Base-by-base conservation (phyloP, 2,797 vertebrate genomes). In the Selene dorsalis region DNA sequence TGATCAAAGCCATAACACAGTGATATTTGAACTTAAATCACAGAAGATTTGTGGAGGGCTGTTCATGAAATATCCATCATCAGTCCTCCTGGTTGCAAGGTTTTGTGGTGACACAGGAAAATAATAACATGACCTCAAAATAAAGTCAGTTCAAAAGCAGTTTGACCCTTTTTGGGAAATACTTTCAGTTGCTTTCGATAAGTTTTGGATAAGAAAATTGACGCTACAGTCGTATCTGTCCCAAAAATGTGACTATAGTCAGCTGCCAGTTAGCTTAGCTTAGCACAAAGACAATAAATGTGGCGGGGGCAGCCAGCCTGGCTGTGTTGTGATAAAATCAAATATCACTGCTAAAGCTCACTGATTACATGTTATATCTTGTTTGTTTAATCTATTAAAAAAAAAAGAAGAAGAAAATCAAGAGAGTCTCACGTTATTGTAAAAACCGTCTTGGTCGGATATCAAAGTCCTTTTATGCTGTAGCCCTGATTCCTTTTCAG, bases 1-100 rank as follows among this genome's bases (percentile, higher is more conserved):
- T 79, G 79, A 67, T 91, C 83, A 87, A 84, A 89, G 82, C 65
- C 1, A 20, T 35, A 50, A 73, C 64, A 77, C 64, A n/a, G 62
- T 35, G 32, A 35, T 84, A 85, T 84, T 77, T 77, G 57, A 88
- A 78, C 78, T 73, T 53, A 84, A 84, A 82, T 74, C 69, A 66
- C 22, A 82, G 61, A 73, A 79, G 65, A 72, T 73, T 77, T 77
- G n/a, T 75, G 32, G 69, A 35, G 30, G 41, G 48, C 58, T 65
- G 76, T 52, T 60, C 43, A 58, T 70, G 45, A 79, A 81, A 75
- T 70, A 43, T 60, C 60, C 24, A 22, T 68, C 14, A 65, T 75
- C 82, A 77, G 66, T 50, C 24, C n/a, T 28, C 16, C 53, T 70
- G 45, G 22, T 72, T 48, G 79, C 41, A 26, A 70, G 50, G 24